These are phyloP conservation scores for Cryptotis parvus DNA, from an alignment of 2,113 vertebrate genomes.

Conservation along the genomic window DNA sequence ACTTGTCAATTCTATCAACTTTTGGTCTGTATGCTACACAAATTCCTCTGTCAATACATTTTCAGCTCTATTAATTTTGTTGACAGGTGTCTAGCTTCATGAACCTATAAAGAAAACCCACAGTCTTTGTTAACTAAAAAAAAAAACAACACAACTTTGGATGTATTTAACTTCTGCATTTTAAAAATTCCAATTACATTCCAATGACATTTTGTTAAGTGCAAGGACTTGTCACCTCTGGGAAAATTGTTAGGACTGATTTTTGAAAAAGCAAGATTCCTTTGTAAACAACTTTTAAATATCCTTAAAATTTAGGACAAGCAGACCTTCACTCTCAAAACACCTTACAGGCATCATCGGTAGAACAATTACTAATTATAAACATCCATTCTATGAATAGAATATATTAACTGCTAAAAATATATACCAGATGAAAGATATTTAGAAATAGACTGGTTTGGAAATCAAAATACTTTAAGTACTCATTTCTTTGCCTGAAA, in stretches of 20 bases:
- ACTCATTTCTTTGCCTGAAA: not conserved
- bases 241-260: not conserved
- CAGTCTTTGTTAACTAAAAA: not conserved
- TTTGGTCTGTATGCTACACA: not conserved
- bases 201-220: not conserved
- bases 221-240: not conserved
- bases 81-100: not conserved
- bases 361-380: constrained; percentile 8
- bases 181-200: constrained; percentile 6
- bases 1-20: too few relatives aligned
- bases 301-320: constrained; percentile 26
- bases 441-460: not conserved
- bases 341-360: not conserved
- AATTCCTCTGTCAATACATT: not conserved
- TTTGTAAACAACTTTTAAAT: constrained; percentile 9
- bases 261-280: constrained; percentile 40
- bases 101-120: not conserved
- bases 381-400: constrained; percentile 15
- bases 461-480: constrained; percentile 39
- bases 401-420: constrained; percentile 32
- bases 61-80: not conserved
- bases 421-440: not conserved
- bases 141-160: not conserved
- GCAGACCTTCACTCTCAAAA: constrained; percentile 23
- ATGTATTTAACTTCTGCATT: not conserved